Conservation (phyloP, 2,113 vertebrate species). For the Hemichromis elongatus region DNA sequence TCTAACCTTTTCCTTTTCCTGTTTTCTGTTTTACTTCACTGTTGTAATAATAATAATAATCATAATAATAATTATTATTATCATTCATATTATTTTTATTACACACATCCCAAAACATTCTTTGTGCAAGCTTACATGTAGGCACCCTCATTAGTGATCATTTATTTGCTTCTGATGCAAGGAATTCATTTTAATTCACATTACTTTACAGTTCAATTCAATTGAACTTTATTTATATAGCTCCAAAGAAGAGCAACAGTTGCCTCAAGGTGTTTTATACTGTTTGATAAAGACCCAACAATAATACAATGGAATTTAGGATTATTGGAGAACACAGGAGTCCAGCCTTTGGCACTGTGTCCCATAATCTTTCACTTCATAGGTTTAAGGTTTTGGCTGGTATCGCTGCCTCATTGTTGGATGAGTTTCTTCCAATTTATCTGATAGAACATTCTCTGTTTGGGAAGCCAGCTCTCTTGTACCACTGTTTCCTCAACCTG, state of each 20-base stretch:
- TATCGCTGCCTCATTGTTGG: neutral
- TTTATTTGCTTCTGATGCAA: neutral
- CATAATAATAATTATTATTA: neutral
- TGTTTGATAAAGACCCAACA: neutral
- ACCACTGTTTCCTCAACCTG: neutral
- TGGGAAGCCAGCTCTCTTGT: neutral
- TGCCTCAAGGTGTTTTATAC: neutral
- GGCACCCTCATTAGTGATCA: neutral
- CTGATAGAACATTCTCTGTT: neutral
- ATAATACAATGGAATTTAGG: neutral
- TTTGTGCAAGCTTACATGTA: neutral
- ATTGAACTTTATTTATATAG: neutral
- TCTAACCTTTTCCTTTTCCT: neutral
- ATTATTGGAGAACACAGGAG: neutral
- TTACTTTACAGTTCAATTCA: neutral
- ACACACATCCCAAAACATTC: neutral
- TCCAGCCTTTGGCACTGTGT: neutral
- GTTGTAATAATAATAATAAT: rapidly evolving
- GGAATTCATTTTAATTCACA: neutral
- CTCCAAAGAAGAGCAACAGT: neutral
- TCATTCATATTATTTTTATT: neutral
- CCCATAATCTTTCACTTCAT: neutral
- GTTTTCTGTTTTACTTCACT: neutral
- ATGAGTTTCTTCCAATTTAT: neutral
- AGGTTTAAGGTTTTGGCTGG: neutral